Evolutionary conservation across 2,113 vertebrate genomes (phyloP), one percentile per base, ranked within the genome.

Genomic region (Aptenodytes patagonicus): DNA sequence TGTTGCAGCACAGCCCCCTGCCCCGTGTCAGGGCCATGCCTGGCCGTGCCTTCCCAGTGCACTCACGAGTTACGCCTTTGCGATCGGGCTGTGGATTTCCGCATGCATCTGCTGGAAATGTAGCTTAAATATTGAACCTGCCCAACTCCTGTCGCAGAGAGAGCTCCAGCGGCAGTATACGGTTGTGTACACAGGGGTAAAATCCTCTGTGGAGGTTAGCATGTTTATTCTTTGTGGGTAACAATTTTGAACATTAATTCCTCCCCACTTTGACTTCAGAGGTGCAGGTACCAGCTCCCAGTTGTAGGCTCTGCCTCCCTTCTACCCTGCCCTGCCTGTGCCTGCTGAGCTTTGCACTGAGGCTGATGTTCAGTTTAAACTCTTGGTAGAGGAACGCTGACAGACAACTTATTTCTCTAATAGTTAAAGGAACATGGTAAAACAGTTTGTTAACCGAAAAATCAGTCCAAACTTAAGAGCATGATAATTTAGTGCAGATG

Each of bases 401-500:
- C 25, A 52, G 55, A 38, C 5, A 40, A 76, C 36, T 85, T 83
- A 52, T n/a, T 96, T 91, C 91, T 90, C 46, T 46, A 80, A 9
- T 15, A 73, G 62, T 54, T 84, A 73, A 79, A 89, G 28, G 25
- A 79, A 79, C 51, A 44, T 54, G 49, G 49, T 79, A 91, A 88
- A 96, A 6, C 18, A 65, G 52, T 84, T 71, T 71, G 29, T 89
- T 85, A 82, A 65, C 38, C 2, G 8, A 85, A 94, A 95, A 89
- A 85, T 61, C 61, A 70, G 20, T 82, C 81, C 84, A 93, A 87
- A 72, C 28, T 89, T 91, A 57, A 61, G 9, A 93, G 73, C 46
- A 46, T 32, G 51, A 58, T 91, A 90, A 95, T 95, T 87, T 83
- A 95, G 40, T 87, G 81, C 89, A 97, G 89, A 73, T 94, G 84